Percentiles rank a stretch among this genome's conserved stretches.
Evolutionary conservation across 1,140 invertebrate genomes (phyloP).

Genomic region (Camponotus floridanus): DNA sequence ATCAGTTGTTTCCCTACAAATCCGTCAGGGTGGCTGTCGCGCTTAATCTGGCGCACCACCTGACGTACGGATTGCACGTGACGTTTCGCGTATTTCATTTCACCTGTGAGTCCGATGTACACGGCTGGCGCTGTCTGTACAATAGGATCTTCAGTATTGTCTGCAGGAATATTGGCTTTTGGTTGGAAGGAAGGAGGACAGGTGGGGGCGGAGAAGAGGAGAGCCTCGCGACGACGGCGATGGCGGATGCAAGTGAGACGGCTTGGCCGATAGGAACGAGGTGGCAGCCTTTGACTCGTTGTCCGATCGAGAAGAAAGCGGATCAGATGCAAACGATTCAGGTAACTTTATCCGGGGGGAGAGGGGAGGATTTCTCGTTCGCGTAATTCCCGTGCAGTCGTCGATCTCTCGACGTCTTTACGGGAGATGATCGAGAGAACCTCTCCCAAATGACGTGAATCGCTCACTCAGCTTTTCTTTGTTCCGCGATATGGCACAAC

Average conservation of each 20-base stretch:
- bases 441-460: slow-evolving; percentile 1
- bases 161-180: slow-evolving; percentile 59
- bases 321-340: slow-evolving; percentile 52
- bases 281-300: neutral
- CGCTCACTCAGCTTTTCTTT: slow-evolving; percentile 4
- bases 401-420: neutral
- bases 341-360: slow-evolving; percentile 36
- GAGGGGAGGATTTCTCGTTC: neutral
- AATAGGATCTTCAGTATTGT: slow-evolving; percentile 50
- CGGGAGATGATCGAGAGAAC: slow-evolving; percentile 5
- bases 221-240: neutral
- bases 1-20: slow-evolving; percentile 35
- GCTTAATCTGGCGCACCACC: slow-evolving; percentile 54
- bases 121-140: slow-evolving; percentile 1
- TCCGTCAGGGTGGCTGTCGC: slow-evolving; percentile 27
- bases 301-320: slow-evolving; percentile 1
- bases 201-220: slow-evolving; percentile 9
- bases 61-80: slow-evolving; percentile 51
- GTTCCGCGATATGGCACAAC: neutral
- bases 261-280: slow-evolving; percentile 25
- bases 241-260: neutral
- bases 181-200: slow-evolving; percentile 42
- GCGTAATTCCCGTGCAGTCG: slow-evolving; percentile 23
- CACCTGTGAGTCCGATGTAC: slow-evolving; percentile 33
- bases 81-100: slow-evolving; percentile 60